Conservation (phyloP, 2,113 vertebrate species). For the Murina feae region DNA sequence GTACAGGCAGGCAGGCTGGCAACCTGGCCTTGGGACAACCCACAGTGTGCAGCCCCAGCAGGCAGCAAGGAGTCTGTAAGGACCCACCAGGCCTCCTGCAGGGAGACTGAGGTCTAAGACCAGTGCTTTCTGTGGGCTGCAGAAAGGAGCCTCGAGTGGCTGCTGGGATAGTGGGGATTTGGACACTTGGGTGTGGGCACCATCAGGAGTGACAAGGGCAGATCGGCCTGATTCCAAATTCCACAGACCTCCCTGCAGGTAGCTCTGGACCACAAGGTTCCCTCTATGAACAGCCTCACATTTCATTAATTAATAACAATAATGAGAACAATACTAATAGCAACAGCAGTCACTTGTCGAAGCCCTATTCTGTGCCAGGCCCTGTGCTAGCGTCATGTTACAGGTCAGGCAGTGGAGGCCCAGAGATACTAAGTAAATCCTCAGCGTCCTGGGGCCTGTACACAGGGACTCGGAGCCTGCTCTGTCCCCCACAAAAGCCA, state of each 20-base stretch:
- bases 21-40: background rate
- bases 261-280: background rate
- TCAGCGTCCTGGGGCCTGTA: accelerated
- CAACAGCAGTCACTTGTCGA: accelerated
- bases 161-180: background rate
- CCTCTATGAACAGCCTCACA: background rate
- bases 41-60: background rate
- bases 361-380: no score
- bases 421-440: background rate
- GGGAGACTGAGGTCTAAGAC: background rate
- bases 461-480: background rate
- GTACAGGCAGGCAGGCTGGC: background rate
- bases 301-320: background rate
- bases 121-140: background rate
- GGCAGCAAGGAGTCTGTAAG: background rate
- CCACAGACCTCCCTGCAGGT: background rate
- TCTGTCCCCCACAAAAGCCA: background rate
- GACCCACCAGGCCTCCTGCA: no score
- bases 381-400: background rate
- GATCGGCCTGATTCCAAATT: background rate
- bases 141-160: background rate
- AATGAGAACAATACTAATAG: accelerated
- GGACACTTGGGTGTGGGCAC: background rate
- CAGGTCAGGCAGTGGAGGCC: background rate
- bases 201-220: background rate